Evolutionary conservation across 2,113 vertebrate species (phyloP).

Genomic region (Semnopithecus entellus): DNA sequence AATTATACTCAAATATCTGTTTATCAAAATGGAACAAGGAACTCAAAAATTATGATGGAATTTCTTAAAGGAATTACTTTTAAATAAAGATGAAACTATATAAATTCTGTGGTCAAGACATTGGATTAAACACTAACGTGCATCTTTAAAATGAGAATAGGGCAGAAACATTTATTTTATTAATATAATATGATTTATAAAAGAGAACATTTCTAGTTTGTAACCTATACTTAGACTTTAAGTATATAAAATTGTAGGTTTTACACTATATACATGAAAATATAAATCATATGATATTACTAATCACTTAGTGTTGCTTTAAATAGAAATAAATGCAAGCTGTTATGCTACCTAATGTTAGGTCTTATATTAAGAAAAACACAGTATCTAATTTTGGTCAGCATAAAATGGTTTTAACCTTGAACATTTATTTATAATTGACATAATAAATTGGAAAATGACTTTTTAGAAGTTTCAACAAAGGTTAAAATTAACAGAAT

Average conservation of each 20-base stretch:
- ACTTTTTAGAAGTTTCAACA: slow-evolving; percentile 4
- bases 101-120: not conserved
- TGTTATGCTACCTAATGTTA: not conserved
- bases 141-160: slow-evolving; percentile 30
- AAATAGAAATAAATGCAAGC: slow-evolving; percentile 56
- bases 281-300: slow-evolving; percentile 54
- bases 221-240: slow-evolving; percentile 47
- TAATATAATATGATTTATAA: not conserved
- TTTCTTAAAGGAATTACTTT: slow-evolving; percentile 49
- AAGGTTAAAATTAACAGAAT: not conserved
- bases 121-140: slow-evolving; percentile 23
- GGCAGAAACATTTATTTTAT: slow-evolving; percentile 42
- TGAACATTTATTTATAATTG: slow-evolving; percentile 39
- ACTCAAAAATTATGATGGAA: not conserved
- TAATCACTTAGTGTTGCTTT: slow-evolving; percentile 45
- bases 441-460: slow-evolving; percentile 28
- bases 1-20: slow-evolving; percentile 29
- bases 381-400: slow-evolving; percentile 25
- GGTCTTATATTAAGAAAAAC: not conserved
- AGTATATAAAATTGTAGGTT: slow-evolving; percentile 45
- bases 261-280: not conserved
- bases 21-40: not conserved
- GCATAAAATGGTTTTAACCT: slow-evolving; percentile 54
- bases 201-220: slow-evolving; percentile 31
- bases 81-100: slow-evolving; percentile 45